phyloP scores from a whole-genome alignment of 2,113 vertebrate species.

The Falcunculus frontatus region DNA sequence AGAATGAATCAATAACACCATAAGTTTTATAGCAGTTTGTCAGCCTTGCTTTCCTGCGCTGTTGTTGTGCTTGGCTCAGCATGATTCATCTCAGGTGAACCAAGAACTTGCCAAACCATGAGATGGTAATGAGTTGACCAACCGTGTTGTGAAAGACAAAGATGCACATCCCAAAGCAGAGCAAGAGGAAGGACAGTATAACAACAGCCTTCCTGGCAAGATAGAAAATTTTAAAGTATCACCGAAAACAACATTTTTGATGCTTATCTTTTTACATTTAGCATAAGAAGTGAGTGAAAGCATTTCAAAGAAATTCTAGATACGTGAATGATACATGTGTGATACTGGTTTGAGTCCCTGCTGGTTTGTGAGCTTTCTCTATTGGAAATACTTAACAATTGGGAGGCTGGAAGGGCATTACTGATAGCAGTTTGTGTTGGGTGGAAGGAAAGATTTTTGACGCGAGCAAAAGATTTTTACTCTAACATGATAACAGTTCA shows the following conservation, averaged over 20 bases:
- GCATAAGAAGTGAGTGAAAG: neutral
- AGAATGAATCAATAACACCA: rapidly evolving
- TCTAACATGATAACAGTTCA: neutral
- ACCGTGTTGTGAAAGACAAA: neutral
- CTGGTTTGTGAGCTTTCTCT: neutral
- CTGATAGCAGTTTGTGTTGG: neutral
- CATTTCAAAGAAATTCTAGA: neutral
- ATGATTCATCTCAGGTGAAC: neutral
- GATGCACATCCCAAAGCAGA: neutral
- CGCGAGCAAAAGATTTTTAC: neutral
- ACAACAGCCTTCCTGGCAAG: neutral
- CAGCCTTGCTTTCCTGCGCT: neutral
- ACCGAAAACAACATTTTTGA: neutral
- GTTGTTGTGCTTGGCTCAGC: neutral
- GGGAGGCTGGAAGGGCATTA: neutral
- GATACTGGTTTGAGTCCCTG: neutral
- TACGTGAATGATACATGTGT: rapidly evolving
- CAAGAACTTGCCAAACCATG: neutral
- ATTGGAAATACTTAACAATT: rapidly evolving
- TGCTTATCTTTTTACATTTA: neutral
- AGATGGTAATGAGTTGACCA: neutral
- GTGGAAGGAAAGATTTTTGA: neutral
- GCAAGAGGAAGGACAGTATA: neutral
- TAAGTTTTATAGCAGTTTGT: neutral
- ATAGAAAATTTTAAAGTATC: neutral